Percentiles rank a stretch among this genome's conserved stretches.
phyloP scores from a whole-genome alignment of 2,797 vertebrate species.

The Smutsia temminckii region DNA sequence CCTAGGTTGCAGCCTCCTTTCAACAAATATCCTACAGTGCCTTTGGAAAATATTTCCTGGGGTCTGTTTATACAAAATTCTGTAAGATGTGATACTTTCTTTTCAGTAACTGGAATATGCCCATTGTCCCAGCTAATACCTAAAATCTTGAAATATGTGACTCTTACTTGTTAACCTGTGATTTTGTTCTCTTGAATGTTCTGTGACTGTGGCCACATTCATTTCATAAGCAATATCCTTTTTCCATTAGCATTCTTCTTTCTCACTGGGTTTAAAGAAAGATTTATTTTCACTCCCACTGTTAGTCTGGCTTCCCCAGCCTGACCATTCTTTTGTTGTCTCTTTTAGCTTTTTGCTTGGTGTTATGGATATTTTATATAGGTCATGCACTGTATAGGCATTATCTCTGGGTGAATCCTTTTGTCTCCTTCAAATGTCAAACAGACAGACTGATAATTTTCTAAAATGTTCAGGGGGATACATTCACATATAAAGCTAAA shows the following conservation, averaged over 20 bases:
- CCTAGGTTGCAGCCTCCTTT: constrained; percentile 39
- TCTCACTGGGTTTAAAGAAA: constrained; percentile 66
- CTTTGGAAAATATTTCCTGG: constrained; percentile 67
- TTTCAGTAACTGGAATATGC: constrained; percentile 60
- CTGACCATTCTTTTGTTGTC: constrained; percentile 66
- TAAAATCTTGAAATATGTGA: constrained; percentile 64
- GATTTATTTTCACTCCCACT: constrained; percentile 63
- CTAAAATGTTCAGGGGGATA: constrained; percentile 37
- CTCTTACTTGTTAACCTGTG: constrained; percentile 71
- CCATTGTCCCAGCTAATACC: constrained; percentile 53
- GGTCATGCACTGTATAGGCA: constrained; percentile 62
- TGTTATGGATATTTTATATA: constrained; percentile 74
- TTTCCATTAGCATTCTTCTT: constrained; percentile 52
- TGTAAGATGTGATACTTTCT: constrained; percentile 44
- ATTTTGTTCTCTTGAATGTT: constrained; percentile 58
- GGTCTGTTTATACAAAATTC: constrained; percentile 71
- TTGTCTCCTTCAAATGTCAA: constrained; percentile 73
- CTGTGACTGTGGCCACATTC: constrained; percentile 1
- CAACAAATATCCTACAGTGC: constrained; percentile 16
- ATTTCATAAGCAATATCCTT: constrained; percentile 56
- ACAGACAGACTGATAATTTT: constrained; percentile 42
- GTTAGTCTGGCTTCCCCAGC: constrained; percentile 53
- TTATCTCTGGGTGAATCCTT: constrained; percentile 52
- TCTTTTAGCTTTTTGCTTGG: constrained; percentile 63
- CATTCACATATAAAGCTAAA: neutral